Evolutionary conservation across 1,140 invertebrate genomes (phyloP), one percentile per base, ranked within the genome.

Genomic region (Medauroidea extradentata): DNA sequence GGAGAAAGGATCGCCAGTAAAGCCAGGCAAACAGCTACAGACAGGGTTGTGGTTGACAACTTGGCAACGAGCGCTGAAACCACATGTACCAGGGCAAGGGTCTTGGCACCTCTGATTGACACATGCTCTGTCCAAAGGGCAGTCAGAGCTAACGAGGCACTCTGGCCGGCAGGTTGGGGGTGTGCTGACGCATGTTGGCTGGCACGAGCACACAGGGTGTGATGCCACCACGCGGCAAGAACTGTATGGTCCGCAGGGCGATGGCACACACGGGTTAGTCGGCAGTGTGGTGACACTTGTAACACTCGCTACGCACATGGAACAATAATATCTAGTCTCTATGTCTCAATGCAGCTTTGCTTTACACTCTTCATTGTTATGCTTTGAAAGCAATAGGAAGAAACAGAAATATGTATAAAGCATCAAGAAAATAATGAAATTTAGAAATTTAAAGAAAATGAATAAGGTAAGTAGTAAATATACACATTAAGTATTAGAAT

Each of bases 31-130:
- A 67, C 90, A 93, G 18, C 83, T 82, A 63, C 91, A 93, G 61
- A 88, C 83, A 1, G 89, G 86, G 63, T 84, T 81, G 73, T 92
- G 89, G 67, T 89, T 86, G 68, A 87, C 83, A 0, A 74, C 67
- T 43, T 63, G 65, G 60, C 77, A 79, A 43, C 71, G 59, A 1
- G 76, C 72, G 60, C 77, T 70, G 9, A 53, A 25, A 11, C 75
- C 77, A 64, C 77, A 79, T n/a, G 70, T 63, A 19, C 69, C 64
- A 1, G 64, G 44, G 60, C 74, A 75, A 23, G 73, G 73, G 59
- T 75, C 66, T 27, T 67, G 56, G 61, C 75, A 76, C 49, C 63
- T 67, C 39, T 73, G 67, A 21, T 65, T 62, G 25, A 68, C 57
- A 62, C 72, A 75, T 9, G 70, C 69, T 42, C 70, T 68, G 38